Evolutionary conservation across 2,113 vertebrate genomes (phyloP), one percentile per base, ranked within the genome.

Genomic region (Prolemur simus): DNA sequence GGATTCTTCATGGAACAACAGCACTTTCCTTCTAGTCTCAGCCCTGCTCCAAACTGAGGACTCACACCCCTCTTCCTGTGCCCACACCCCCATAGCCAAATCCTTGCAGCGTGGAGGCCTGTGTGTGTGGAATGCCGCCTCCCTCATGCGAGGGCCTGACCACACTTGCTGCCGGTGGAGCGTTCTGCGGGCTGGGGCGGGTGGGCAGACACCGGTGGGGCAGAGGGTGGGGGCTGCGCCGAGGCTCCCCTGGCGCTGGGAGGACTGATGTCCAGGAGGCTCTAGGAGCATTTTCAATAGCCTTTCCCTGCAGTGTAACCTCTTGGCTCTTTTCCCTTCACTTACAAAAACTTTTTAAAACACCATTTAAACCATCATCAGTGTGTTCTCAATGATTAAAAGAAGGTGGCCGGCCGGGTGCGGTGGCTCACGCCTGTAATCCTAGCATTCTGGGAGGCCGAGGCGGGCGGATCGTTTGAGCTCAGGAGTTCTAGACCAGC

Each of bases 91-190:
- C 2, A 0, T 4, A 0, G 45, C 49, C 8, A 6, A 37, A 34
- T 34, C 60, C 42, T 87, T 25, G 74, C 1, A 1, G 37, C 0
- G 0, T 12, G 71, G 47, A 54, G 1, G 56, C 15, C 18, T 6
- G 0, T 5, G 8, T 14, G 9, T 49, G 18, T 27, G 13, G 25
- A n/a, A 0, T 0, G 52, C 42, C 0, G 2, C 15, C 32, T 42
- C 11, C 68, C 13, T 37, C 25, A 0, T 23, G 34, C 0, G 0
- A 14, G 49, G 25, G 10, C 76, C 64, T 34, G 20, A 34, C 47
- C 49, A 39, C 10, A 2, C 8, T 20, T 1, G 2, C 74, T 90
- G 58, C 68, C 87, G 2, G 34, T 1, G 4, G 56, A 25, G 80
- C 23, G 11, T 8, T 54, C 17, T 91, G 89, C 27, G 47, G 14